Evolutionary conservation across 2,113 vertebrate genomes (phyloP).

Genomic region (Tiliqua scincoides): DNA sequence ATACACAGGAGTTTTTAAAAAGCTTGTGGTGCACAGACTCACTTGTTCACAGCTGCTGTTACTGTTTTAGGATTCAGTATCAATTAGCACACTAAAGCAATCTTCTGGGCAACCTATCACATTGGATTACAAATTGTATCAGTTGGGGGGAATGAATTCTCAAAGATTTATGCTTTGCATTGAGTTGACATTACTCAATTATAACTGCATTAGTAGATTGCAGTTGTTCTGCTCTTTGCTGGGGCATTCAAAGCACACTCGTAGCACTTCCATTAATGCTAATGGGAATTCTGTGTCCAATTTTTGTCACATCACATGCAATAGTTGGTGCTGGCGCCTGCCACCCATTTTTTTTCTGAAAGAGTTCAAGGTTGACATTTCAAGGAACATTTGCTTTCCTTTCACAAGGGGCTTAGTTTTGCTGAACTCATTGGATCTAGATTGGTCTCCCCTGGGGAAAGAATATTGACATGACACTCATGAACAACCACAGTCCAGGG

Average conservation of each 20-base stretch:
- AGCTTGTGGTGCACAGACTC: conserved; percentile 22
- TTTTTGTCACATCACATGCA: conserved; percentile 21
- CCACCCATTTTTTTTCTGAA: conserved; percentile 18
- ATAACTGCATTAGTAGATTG: conserved; percentile 61
- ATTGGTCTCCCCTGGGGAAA: background rate
- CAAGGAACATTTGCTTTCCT: background rate
- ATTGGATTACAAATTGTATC: conserved; percentile 54
- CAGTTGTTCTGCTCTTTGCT: conserved; percentile 37
- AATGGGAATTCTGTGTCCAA: conserved; percentile 45
- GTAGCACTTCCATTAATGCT: conserved; percentile 43
- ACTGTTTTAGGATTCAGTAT: conserved; percentile 41
- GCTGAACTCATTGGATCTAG: background rate
- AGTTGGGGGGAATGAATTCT: conserved; percentile 60
- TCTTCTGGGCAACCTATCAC: conserved; percentile 47
- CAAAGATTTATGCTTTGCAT: conserved; percentile 65
- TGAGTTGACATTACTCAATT: conserved; percentile 60
- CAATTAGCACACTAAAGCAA: conserved; percentile 43
- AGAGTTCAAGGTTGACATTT: background rate
- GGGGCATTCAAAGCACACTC: conserved; percentile 33
- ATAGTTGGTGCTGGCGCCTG: conserved; percentile 22
- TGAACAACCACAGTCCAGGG: background rate
- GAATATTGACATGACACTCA: background rate
- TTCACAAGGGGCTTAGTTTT: background rate
- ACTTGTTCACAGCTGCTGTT: conserved; percentile 29
- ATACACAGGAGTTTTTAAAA: conserved; percentile 41